These are phyloP conservation scores for Leptopilina syphax DNA, from an alignment of 2,888 invertebrate species.

Conservation along the genomic window DNA sequence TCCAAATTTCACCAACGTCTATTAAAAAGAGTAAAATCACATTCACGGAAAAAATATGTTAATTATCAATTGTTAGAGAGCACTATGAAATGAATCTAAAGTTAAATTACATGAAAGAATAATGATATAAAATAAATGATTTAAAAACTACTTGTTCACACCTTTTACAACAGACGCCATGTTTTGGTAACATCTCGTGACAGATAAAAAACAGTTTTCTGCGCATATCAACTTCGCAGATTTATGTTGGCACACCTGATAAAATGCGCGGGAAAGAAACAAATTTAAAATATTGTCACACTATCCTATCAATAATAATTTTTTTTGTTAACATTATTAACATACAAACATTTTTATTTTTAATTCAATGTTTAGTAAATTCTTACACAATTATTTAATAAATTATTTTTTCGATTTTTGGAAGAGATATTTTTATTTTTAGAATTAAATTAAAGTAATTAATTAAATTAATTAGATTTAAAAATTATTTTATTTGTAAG, in stretches of 20 bases:
- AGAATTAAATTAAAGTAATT: no score
- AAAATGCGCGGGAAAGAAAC: background rate
- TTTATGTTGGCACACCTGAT: background rate
- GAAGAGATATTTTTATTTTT: no score
- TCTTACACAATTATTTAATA: no score
- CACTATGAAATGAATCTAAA: constrained; percentile 28
- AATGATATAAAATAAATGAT: constrained; percentile 37
- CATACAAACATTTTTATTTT: no score
- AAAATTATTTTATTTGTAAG: no score
- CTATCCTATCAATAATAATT: no score
- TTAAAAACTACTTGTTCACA: constrained; percentile 55
- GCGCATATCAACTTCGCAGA: background rate
- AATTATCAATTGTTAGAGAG: constrained; percentile 14
- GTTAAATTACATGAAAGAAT: constrained; percentile 31
- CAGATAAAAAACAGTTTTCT: background rate
- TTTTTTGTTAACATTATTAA: no score
- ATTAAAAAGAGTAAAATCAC: constrained; percentile 50
- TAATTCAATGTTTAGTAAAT: no score
- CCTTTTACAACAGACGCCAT: constrained; percentile 76
- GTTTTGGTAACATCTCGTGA: constrained; percentile 41
- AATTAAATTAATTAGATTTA: no score
- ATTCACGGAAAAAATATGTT: constrained; percentile 38
- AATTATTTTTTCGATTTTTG: no score
- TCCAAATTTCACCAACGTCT: constrained; percentile 91
- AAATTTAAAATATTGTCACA: background rate